A percentile compares a stretch with the other conserved stretches of the same genome.
Conservation (phyloP, 2,888 invertebrate species). For the Morpho achilles region DNA sequence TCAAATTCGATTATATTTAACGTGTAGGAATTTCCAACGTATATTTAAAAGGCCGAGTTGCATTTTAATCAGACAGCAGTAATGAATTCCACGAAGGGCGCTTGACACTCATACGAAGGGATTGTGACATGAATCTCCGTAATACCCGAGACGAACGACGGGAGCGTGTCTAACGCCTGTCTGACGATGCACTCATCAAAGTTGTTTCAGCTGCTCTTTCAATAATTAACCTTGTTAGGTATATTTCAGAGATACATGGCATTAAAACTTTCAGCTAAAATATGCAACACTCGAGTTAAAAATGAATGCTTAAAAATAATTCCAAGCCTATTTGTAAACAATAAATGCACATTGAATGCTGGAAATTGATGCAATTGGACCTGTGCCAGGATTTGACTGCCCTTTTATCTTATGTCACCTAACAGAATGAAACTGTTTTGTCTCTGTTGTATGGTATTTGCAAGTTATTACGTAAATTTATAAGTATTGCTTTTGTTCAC, state of each 20-base stretch:
- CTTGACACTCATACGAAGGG: slow-evolving; percentile 35
- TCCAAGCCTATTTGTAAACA: slow-evolving; percentile 46
- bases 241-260: slow-evolving; percentile 3
- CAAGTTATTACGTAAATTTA: slow-evolving; percentile 38
- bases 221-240: slow-evolving; percentile 15
- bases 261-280: not conserved
- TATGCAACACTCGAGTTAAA: slow-evolving; percentile 15
- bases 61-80: slow-evolving; percentile 26
- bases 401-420: slow-evolving; percentile 53
- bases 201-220: slow-evolving; percentile 24
- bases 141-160: slow-evolving; percentile 47
- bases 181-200: slow-evolving; percentile 27
- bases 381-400: slow-evolving; percentile 55
- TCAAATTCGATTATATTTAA: not conserved
- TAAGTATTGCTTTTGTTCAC: slow-evolving; percentile 40
- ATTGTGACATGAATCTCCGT: slow-evolving; percentile 58
- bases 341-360: slow-evolving; percentile 47
- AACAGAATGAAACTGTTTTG: slow-evolving; percentile 44
- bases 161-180: slow-evolving; percentile 26
- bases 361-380: slow-evolving; percentile 56
- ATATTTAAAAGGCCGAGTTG: not conserved
- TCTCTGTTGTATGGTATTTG: slow-evolving; percentile 44
- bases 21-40: not conserved
- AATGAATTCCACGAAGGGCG: slow-evolving; percentile 52
- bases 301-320: slow-evolving; percentile 30